These are phyloP conservation scores for Alviniconcha strummeri DNA, from an alignment of 2,888 invertebrate species.

Conservation along the genomic window DNA sequence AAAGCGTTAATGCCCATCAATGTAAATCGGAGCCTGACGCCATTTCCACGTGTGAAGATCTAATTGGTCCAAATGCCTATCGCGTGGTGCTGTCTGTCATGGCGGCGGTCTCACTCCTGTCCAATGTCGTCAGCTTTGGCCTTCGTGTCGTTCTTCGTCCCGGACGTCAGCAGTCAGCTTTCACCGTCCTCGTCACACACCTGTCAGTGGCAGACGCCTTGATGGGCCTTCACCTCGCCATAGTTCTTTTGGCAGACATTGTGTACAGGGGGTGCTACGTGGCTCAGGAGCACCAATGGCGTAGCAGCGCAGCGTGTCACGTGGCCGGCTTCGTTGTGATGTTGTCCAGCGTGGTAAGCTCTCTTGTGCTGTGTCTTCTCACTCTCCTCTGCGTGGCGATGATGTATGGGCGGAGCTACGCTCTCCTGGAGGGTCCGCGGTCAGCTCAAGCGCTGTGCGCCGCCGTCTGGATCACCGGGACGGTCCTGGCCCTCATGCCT, in stretches of 20 bases:
- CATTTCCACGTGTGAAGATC: background rate
- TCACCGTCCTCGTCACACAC: background rate
- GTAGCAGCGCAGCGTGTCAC: background rate
- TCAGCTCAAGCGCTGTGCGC: background rate
- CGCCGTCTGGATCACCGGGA: background rate
- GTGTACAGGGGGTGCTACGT: background rate
- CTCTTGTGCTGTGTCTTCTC: background rate
- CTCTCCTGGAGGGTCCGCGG: background rate
- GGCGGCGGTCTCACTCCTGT: background rate
- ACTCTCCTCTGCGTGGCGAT: background rate
- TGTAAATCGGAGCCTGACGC: background rate
- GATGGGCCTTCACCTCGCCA: background rate
- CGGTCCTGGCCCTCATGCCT: background rate
- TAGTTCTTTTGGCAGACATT: background rate
- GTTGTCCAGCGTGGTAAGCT: background rate
- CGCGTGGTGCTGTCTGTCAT: background rate
- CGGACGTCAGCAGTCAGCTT: background rate
- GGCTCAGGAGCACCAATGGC: background rate
- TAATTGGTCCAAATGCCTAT: background rate
- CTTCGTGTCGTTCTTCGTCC: background rate
- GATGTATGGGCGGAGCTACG: background rate
- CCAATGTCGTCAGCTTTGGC: background rate
- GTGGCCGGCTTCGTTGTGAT: background rate
- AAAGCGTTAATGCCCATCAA: background rate
- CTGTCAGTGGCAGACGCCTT: background rate